Conservation (phyloP, 2,113 vertebrate species). For the Picathartes gymnocephalus region DNA sequence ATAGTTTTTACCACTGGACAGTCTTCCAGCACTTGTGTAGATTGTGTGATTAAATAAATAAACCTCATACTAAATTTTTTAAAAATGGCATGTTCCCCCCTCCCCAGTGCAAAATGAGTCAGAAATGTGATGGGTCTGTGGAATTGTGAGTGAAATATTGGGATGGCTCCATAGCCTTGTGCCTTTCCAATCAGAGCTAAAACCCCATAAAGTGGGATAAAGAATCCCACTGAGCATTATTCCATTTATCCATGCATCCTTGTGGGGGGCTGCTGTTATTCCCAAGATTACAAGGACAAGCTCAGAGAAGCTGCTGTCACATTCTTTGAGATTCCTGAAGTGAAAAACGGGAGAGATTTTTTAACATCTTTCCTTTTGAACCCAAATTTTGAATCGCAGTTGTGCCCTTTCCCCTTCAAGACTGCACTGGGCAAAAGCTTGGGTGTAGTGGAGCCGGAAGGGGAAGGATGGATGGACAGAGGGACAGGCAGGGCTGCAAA, state of each 20-base stretch:
- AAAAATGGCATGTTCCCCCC: neutral
- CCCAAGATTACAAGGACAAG: neutral
- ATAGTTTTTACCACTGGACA: neutral
- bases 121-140: neutral
- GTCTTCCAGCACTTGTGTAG: constrained; percentile 34
- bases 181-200: neutral
- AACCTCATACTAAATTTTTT: neutral
- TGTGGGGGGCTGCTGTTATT: neutral
- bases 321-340: neutral
- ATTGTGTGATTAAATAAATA: neutral
- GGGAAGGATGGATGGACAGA: neutral
- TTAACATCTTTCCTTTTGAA: neutral
- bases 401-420: neutral
- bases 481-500: neutral
- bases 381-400: rapidly evolving
- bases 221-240: neutral
- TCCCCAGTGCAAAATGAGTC: neutral
- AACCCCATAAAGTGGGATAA: too few species aligned
- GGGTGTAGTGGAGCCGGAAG: neutral
- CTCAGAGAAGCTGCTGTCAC: neutral
- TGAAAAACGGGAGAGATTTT: neutral
- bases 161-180: neutral
- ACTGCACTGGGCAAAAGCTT: rapidly evolving
- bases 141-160: neutral
- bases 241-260: neutral